These are phyloP conservation scores for Pipistrellus kuhlii DNA, from an alignment of 2,797 vertebrate genomes.

Conservation along the genomic window DNA sequence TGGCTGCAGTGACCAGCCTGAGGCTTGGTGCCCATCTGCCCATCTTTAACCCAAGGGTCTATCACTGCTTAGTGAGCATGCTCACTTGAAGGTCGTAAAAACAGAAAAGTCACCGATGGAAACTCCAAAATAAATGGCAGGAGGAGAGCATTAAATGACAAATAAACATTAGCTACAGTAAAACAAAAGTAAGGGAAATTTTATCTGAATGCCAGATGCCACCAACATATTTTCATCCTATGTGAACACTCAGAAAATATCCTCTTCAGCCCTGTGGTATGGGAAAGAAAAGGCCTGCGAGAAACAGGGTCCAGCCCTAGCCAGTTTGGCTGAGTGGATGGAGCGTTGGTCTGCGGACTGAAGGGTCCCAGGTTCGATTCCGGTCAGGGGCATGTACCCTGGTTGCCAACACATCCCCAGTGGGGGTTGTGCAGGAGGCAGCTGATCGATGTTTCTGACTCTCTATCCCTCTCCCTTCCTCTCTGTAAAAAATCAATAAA, in stretches of 20 bases:
- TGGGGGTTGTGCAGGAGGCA: too few species aligned
- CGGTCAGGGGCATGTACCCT: too few species aligned
- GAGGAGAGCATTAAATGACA: neutral
- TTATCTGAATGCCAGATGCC: neutral
- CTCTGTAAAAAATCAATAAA: too few species aligned
- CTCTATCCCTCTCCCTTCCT: too few species aligned
- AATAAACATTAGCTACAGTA: neutral
- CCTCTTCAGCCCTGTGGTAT: neutral
- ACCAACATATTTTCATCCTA: neutral
- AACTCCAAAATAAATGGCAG: neutral
- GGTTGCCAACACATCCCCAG: too few species aligned
- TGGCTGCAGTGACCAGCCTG: neutral
- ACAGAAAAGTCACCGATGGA: neutral
- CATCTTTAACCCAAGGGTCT: fast-evolving
- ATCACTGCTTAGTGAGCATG: too few species aligned
- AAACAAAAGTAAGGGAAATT: neutral
- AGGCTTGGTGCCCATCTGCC: neutral
- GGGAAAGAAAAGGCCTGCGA: neutral
- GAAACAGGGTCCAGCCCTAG: neutral
- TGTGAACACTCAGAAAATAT: fast-evolving
- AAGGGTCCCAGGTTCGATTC: too few species aligned
- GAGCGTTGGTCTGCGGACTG: too few species aligned
- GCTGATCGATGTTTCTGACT: too few species aligned
- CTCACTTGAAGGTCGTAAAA: neutral
- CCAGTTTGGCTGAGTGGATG: too few species aligned